Conservation (phyloP, 1,140 invertebrate genomes). For the Drosophila navojoa region DNA sequence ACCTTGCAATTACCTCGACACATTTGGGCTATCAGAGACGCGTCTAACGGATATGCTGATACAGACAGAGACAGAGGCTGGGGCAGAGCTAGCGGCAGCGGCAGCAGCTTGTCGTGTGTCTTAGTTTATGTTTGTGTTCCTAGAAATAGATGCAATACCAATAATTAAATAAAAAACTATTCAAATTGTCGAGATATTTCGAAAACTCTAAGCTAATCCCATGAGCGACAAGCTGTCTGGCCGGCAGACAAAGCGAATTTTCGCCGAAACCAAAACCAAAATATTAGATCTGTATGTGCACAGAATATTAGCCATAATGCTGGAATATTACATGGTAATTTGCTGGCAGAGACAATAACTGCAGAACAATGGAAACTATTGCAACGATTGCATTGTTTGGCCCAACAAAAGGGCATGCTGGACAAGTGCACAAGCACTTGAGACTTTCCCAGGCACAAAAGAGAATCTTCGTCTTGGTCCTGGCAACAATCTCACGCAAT, state of each 20-base stretch:
- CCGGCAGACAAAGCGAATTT: conserved; percentile 50
- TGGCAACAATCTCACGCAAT: conserved; percentile 50
- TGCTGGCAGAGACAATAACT: conserved; percentile 1
- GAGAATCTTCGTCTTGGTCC: background rate
- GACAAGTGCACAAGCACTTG: conserved; percentile 37
- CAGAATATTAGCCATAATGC: conserved; percentile 55
- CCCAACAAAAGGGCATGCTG: conserved; percentile 21
- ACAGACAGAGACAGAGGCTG: background rate
- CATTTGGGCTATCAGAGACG: conserved; percentile 49
- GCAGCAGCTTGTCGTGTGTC: background rate
- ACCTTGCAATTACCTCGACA: conserved; percentile 64
- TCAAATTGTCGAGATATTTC: background rate
- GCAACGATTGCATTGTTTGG: conserved; percentile 34
- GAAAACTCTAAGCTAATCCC: conserved; percentile 9
- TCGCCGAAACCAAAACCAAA: conserved; percentile 58
- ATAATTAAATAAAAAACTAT: background rate
- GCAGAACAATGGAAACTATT: conserved; percentile 38
- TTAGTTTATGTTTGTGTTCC: background rate
- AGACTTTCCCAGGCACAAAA: conserved; percentile 58
- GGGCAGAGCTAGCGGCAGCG: background rate
- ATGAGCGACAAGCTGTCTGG: conserved; percentile 58
- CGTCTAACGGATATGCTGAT: conserved; percentile 52
- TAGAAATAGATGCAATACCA: background rate
- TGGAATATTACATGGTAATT: conserved; percentile 75
- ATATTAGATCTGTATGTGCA: conserved; percentile 5